These are phyloP conservation scores for Desoria tigrina DNA, from an alignment of 2,888 invertebrate genomes.

Conservation along the genomic window DNA sequence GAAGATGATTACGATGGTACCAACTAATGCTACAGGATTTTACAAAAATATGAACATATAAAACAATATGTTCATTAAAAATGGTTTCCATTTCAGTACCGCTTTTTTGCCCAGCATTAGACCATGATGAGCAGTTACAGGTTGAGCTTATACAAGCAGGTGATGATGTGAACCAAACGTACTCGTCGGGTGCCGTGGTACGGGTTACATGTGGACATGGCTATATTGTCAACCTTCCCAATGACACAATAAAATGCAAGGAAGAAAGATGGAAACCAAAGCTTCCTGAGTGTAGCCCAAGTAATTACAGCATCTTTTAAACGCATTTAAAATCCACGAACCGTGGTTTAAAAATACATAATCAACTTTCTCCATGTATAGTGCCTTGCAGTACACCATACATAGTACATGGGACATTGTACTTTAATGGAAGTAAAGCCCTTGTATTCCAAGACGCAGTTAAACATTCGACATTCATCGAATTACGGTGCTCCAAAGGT, in stretches of 20 bases:
- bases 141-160: conserved; percentile 72
- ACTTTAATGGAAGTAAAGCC: conserved; percentile 49
- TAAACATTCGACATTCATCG: conserved; percentile 71
- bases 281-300: conserved; percentile 77
- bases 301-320: too few relatives aligned
- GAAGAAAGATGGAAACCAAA: conserved; percentile 82
- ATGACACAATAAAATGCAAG: conserved; percentile 76
- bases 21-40: too few relatives aligned
- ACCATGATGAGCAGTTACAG: conserved; percentile 66
- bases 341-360: too few relatives aligned
- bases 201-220: conserved; percentile 76
- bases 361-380: too few relatives aligned
- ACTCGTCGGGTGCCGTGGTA: conserved; percentile 74
- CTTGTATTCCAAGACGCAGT: conserved; percentile 59
- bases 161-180: conserved; percentile 69
- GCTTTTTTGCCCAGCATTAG: conserved; percentile 20
- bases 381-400: conserved; percentile 52
- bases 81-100: conserved; percentile 9
- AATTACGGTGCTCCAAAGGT: conserved; percentile 75
- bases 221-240: conserved; percentile 73
- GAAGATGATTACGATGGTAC: conserved; percentile 55
- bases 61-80: not conserved
- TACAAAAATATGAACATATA: conserved; percentile 37
- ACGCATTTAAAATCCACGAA: too few relatives aligned
- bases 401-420: conserved; percentile 50